phyloP scores from a whole-genome alignment of 2,113 vertebrate genomes.

The Pavo muticus region DNA sequence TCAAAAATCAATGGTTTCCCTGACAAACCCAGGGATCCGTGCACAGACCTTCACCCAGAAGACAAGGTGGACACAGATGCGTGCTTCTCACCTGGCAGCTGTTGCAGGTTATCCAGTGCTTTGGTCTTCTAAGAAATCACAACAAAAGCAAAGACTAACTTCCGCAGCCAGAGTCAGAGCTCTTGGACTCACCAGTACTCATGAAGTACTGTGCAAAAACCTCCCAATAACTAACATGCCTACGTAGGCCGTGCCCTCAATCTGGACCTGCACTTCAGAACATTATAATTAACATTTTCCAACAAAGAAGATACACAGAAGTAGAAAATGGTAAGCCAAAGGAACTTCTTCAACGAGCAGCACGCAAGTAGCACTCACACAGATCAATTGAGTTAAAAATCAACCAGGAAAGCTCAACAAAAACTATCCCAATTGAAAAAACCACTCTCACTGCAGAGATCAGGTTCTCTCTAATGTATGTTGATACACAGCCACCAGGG shows the following conservation, averaged over 20 bases:
- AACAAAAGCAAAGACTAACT: background rate
- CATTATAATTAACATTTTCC: background rate
- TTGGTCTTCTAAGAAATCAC: background rate
- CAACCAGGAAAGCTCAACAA: background rate
- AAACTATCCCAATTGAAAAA: background rate
- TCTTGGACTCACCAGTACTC: background rate
- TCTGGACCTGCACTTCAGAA: background rate
- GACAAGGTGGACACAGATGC: background rate
- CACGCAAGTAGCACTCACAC: background rate
- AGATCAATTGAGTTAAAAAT: background rate
- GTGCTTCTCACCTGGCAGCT: background rate
- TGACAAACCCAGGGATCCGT: background rate
- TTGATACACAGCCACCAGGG: background rate
- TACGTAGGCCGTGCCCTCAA: background rate
- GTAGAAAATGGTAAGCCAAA: background rate
- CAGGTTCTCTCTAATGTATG: background rate
- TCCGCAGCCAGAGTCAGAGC: background rate
- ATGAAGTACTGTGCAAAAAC: background rate
- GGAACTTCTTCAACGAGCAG: background rate
- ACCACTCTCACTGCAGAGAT: background rate
- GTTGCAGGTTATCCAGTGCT: fast-evolving
- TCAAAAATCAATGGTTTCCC: background rate
- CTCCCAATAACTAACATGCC: background rate
- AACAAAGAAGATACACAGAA: background rate
- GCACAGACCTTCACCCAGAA: background rate